Conservation (phyloP, 2,113 vertebrate species). For the Sturnira hondurensis region DNA sequence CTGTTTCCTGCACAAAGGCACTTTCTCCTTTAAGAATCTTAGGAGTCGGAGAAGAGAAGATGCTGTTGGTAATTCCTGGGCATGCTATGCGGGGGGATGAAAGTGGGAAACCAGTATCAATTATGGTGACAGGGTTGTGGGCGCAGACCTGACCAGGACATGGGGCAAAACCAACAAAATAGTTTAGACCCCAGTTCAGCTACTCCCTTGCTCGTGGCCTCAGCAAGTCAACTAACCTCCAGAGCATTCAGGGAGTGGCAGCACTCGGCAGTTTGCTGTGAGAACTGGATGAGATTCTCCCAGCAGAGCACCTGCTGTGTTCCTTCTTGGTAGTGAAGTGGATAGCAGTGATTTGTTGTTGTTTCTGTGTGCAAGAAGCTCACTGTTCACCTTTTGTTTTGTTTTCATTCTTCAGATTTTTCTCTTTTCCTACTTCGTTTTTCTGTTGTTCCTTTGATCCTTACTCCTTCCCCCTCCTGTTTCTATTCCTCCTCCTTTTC, state of each 20-base stretch:
- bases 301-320: background rate
- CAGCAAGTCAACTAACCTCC: background rate
- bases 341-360: background rate
- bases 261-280: background rate
- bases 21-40: background rate
- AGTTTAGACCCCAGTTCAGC: background rate
- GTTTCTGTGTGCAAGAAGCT: background rate
- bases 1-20: background rate
- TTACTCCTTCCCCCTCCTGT: background rate
- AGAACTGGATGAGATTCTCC: background rate
- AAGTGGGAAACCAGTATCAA: background rate
- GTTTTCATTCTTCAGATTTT: background rate
- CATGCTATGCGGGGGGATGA: fast-evolving
- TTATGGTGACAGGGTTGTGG: background rate
- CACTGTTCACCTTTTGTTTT: background rate
- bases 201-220: background rate
- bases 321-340: background rate
- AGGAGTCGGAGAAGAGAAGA: background rate
- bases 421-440: background rate
- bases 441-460: background rate
- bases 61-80: too few relatives aligned
- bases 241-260: background rate
- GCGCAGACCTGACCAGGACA: background rate
- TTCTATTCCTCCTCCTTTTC: background rate
- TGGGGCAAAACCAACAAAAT: background rate